phyloP scores from a whole-genome alignment of 2,888 invertebrate genomes.

The Crepidodera aurea region DNA sequence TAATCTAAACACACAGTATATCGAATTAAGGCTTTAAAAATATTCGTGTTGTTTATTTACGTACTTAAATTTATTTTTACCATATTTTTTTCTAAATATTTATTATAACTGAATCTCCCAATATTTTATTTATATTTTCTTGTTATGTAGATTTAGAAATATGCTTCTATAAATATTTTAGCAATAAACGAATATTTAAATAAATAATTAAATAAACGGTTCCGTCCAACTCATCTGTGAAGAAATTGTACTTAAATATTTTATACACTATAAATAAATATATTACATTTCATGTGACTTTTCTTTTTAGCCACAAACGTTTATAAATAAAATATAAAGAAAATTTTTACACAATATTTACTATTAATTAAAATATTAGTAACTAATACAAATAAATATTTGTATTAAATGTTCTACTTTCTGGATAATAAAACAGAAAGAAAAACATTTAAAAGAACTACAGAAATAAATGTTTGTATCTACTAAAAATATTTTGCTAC shows the following conservation, averaged over 20 bases:
- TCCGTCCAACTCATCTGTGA: slow-evolving; percentile 42
- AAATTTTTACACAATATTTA: slow-evolving; percentile 8
- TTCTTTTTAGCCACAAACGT: not conserved
- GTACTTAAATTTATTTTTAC: not conserved
- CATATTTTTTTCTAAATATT: not conserved
- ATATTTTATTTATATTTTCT: slow-evolving; percentile 5
- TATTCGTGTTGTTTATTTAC: no score
- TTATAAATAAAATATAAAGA: not conserved
- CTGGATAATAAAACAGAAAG: no score
- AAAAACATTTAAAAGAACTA: no score
- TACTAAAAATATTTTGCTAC: no score
- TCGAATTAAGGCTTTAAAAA: no score
- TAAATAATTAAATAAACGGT: not conserved
- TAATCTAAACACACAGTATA: no score
- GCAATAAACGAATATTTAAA: slow-evolving; percentile 17
- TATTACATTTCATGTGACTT: not conserved
- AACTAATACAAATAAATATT: no score
- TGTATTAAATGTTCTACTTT: no score
- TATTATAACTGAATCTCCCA: not conserved
- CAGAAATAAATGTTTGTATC: no score
- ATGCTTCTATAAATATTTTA: slow-evolving; percentile 12
- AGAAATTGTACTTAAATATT: slow-evolving; percentile 37
- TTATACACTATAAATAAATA: slow-evolving; percentile 34
- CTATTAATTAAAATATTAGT: no score
- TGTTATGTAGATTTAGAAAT: slow-evolving; percentile 19